Evolutionary conservation across 2,113 vertebrate species (phyloP), one percentile per base, ranked within the genome.

Genomic region (Dendropsophus ebraccatus): DNA sequence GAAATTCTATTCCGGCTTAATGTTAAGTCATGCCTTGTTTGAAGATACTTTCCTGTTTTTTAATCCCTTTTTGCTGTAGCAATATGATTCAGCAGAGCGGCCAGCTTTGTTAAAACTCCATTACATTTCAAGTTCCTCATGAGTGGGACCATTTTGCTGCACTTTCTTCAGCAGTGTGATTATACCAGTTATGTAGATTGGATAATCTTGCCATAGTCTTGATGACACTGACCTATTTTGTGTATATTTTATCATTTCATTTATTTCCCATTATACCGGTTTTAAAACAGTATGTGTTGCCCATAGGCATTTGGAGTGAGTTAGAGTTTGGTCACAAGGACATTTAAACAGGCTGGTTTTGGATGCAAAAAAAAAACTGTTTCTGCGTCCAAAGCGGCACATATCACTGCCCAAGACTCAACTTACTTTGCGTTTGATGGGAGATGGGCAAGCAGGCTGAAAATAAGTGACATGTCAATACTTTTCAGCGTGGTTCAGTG

Each of bases 61-160:
- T 6, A 8, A 16, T 30, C 13, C 62, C 2, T 1, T 4, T 19
- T 32, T 69, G 65, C 65, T 17, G 65, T 67, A 32, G 65, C 1
- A 12, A 65, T 65, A 4, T 32, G 3, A 25, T 32, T 35, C 30
- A 21, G 19, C 16, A 21, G 54, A 4, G 54, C 54, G 23, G 7
- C 54, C 54, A 56, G 7, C 54, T 65, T 52, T 28, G 23, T 60
- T 5, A 35, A 5, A 32, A 30, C 28, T 37, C 65, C 65, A 37
- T 69, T 69, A 37, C 67, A 70, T 37, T 70, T 70, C 67, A 70
- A 41, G 67, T 70, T 41, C 35, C 32, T 37, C n/a, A 70, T 70
- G 17, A 16, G 11, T 67, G 67, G 30, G 30, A 70, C 67, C 67
- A 70, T 70, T 70, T 37, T 41, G 19, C 67, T 41, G 67, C 67